These are phyloP conservation scores for Drosophila kambysellisi DNA, from an alignment of 2,888 invertebrate genomes.

Conservation along the genomic window DNA sequence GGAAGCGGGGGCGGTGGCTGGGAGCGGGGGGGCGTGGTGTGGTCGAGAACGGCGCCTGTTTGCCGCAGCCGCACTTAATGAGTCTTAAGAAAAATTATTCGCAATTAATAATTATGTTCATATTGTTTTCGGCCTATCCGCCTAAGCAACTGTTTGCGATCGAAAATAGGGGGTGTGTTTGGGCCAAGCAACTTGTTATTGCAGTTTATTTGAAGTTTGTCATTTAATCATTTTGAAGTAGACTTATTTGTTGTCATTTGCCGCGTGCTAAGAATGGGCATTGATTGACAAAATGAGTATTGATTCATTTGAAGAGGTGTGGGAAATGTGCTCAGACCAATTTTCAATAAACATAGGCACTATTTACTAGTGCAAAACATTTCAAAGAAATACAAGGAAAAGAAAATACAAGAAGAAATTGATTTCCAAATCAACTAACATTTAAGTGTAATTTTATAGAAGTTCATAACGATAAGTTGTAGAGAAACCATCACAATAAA, in stretches of 20 bases:
- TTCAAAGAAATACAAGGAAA: background rate
- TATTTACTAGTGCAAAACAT: background rate
- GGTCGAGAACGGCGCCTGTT: constrained; percentile 63
- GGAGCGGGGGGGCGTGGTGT: constrained; percentile 14
- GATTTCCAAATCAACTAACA: constrained; percentile 1
- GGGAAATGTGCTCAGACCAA: background rate
- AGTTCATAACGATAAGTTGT: background rate
- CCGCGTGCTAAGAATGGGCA: constrained; percentile 44
- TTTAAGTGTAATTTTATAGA: background rate
- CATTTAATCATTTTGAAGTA: constrained; percentile 75
- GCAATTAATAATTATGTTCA: constrained; percentile 80
- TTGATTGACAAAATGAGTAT: constrained; percentile 36
- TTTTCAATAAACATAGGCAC: background rate
- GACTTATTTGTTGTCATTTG: constrained; percentile 72
- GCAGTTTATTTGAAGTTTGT: constrained; percentile 80
- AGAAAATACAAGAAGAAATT: background rate
- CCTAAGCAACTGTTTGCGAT: constrained; percentile 32
- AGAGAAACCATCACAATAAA: no score
- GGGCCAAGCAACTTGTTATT: constrained; percentile 64
- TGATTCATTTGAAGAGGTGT: background rate
- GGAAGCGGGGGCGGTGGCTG: constrained; percentile 23
- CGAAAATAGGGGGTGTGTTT: constrained; percentile 27
- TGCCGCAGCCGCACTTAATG: constrained; percentile 75
- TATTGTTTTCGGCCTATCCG: constrained; percentile 68
- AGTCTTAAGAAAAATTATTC: constrained; percentile 80